Evolutionary conservation across 2,888 invertebrate species (phyloP).

Genomic region (Strigamia crassipes): DNA sequence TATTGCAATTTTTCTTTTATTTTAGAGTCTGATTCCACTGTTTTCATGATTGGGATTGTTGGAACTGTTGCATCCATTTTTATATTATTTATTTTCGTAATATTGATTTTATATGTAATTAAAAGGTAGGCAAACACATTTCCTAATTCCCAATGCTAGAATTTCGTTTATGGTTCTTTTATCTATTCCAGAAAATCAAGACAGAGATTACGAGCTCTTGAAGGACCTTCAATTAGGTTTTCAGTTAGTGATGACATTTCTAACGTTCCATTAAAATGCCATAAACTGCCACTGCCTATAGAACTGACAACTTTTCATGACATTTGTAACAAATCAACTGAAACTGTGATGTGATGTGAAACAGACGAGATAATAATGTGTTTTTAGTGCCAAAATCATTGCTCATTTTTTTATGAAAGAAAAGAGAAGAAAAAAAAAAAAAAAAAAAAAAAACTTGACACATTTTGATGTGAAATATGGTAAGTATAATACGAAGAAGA

Average conservation of each 20-base stretch:
- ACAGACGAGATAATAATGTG: not conserved
- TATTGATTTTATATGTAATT: slow-evolving; percentile 22
- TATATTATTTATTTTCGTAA: not conserved
- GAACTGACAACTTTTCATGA: not conserved
- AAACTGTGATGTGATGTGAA: slow-evolving; percentile 27
- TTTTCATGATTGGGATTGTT: slow-evolving; percentile 27
- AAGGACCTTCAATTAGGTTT: slow-evolving; percentile 14
- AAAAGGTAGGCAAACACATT: not conserved
- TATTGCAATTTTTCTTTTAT: not conserved
- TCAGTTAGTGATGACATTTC: slow-evolving; percentile 20
- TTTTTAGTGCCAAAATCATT: slow-evolving; percentile 24
- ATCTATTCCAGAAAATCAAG: not conserved
- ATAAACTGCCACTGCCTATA: not conserved
- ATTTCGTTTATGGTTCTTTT: not conserved
- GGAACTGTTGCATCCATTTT: slow-evolving; percentile 23
- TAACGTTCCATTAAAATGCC: not conserved
- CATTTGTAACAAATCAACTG: slow-evolving; percentile 18
- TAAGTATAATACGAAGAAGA: not conserved
- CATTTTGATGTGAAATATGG: not conserved
- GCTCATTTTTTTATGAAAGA: slow-evolving; percentile 11
- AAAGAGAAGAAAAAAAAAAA: not conserved
- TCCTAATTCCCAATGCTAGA: not conserved
- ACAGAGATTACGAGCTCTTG: slow-evolving; percentile 14
- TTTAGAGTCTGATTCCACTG: slow-evolving; percentile 25
- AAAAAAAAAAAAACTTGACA: not conserved